Percentiles rank a stretch among this genome's conserved stretches.
These are phyloP conservation scores for Eriocheir sinensis DNA, from an alignment of 1,140 invertebrate species.

Conservation along the genomic window DNA sequence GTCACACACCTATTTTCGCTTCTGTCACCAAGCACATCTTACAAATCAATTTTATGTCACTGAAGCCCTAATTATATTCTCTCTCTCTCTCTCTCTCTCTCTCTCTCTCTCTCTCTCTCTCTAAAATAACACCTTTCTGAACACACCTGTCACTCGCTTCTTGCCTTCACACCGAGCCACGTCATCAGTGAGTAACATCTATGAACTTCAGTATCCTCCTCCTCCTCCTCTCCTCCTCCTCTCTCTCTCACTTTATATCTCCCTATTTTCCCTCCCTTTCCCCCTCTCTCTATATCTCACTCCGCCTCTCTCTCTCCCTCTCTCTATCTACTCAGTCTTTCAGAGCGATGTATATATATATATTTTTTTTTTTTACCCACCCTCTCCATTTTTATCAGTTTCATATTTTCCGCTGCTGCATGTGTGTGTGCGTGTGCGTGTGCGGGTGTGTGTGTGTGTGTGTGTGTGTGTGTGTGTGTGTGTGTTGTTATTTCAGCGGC, in stretches of 20 bases:
- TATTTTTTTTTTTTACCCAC: not conserved
- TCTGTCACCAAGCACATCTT: not conserved
- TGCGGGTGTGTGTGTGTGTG: not conserved
- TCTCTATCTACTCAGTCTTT: not conserved
- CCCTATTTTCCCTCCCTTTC: not conserved
- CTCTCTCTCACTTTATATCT: not conserved
- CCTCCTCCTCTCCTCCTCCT: too few relatives aligned
- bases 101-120: slow-evolving; percentile 20
- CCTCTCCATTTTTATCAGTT: not conserved
- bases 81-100: slow-evolving; percentile 12
- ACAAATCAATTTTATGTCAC: not conserved
- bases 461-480: not conserved
- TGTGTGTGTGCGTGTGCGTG: not conserved
- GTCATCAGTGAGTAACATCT: not conserved
- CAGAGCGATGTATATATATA: not conserved
- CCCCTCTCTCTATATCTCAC: not conserved
- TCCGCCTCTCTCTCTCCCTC: not conserved
- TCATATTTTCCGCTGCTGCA: not conserved
- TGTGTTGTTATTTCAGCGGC: not conserved
- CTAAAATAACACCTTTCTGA: not conserved
- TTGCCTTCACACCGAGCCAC: not conserved
- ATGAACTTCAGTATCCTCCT: not conserved
- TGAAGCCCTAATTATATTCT: not conserved
- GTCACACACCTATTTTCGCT: not conserved
- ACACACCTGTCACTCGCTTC: not conserved